Percentiles rank a stretch among this genome's conserved stretches.
phyloP scores from a whole-genome alignment of 2,888 invertebrate species.

The Andrena minutula region DNA sequence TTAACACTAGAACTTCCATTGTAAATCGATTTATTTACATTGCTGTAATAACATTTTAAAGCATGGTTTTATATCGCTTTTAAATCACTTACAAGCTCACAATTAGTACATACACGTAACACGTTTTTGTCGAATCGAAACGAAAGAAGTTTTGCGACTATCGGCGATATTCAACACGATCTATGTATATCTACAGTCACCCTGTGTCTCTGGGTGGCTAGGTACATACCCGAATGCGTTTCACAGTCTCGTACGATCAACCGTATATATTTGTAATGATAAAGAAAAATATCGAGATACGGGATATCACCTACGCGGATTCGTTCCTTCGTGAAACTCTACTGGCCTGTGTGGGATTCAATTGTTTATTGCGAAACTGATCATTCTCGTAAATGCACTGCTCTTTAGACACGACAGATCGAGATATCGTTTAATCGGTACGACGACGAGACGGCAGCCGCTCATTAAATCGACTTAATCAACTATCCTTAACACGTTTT shows the following conservation, averaged over 20 bases:
- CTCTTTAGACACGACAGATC: constrained; percentile 27
- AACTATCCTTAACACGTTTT: constrained; percentile 7
- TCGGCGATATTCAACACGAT: constrained; percentile 49
- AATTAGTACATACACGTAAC: constrained; percentile 65
- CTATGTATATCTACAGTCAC: constrained; percentile 40
- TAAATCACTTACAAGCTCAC: constrained; percentile 73
- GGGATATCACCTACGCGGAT: constrained; percentile 10
- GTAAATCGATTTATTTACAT: constrained; percentile 77
- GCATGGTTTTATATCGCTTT: constrained; percentile 70
- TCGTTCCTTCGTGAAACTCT: constrained; percentile 37
- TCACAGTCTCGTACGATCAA: constrained; percentile 16
- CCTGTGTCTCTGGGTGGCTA: constrained; percentile 42
- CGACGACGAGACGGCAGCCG: constrained; percentile 20
- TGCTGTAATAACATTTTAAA: constrained; percentile 77
- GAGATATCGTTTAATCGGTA: constrained; percentile 27
- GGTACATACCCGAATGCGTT: constrained; percentile 33
- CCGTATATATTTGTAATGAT: neutral
- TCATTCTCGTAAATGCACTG: constrained; percentile 48
- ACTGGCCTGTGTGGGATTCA: constrained; percentile 14
- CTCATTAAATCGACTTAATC: neutral
- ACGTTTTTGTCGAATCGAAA: constrained; percentile 46
- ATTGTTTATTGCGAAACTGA: constrained; percentile 23
- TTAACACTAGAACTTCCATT: constrained; percentile 57
- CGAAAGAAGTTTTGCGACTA: constrained; percentile 48
- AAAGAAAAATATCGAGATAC: constrained; percentile 28